phyloP scores from a whole-genome alignment of 2,888 invertebrate genomes.

The Perizoma flavofasciatum region DNA sequence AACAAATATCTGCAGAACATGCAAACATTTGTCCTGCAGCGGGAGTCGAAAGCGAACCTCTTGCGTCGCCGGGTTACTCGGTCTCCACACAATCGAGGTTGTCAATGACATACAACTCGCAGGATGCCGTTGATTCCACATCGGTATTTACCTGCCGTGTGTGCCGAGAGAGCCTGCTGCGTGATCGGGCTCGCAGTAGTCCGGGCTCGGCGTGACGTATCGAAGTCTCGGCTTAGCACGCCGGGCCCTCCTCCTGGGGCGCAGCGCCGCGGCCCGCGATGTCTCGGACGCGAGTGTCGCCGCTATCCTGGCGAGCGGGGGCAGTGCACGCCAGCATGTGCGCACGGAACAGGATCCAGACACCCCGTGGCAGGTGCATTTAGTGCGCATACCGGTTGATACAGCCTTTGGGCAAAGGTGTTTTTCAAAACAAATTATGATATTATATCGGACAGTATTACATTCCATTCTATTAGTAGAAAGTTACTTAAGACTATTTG shows the following conservation, averaged over 20 bases:
- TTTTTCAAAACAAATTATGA: neutral
- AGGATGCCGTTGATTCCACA: too few species aligned
- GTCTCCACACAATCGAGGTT: too few species aligned
- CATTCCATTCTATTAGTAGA: too few species aligned
- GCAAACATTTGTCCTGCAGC: too few species aligned
- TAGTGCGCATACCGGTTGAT: slow-evolving; percentile 75
- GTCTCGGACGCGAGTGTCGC: slow-evolving; percentile 74
- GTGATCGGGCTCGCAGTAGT: slow-evolving; percentile 90
- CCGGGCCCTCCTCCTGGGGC: slow-evolving; percentile 59
- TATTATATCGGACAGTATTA: too few species aligned
- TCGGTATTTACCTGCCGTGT: slow-evolving; percentile 85
- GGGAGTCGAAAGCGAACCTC: too few species aligned
- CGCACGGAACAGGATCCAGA: slow-evolving; percentile 92
- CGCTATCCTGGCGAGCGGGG: slow-evolving; percentile 85
- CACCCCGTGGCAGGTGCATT: slow-evolving; percentile 94
- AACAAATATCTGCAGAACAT: too few species aligned
- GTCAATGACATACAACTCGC: too few species aligned
- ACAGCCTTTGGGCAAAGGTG: slow-evolving; percentile 79
- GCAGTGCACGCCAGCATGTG: slow-evolving; percentile 91
- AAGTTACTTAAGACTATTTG: too few species aligned
- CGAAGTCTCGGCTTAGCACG: slow-evolving; percentile 85
- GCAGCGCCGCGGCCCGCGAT: slow-evolving; percentile 70
- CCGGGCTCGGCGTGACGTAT: slow-evolving; percentile 91
- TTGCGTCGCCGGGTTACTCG: too few species aligned
- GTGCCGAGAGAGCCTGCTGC: slow-evolving; percentile 91